Percentiles rank a stretch among this genome's conserved stretches.
phyloP scores from a whole-genome alignment of 1,140 invertebrate species.

The Zophobas atratus region DNA sequence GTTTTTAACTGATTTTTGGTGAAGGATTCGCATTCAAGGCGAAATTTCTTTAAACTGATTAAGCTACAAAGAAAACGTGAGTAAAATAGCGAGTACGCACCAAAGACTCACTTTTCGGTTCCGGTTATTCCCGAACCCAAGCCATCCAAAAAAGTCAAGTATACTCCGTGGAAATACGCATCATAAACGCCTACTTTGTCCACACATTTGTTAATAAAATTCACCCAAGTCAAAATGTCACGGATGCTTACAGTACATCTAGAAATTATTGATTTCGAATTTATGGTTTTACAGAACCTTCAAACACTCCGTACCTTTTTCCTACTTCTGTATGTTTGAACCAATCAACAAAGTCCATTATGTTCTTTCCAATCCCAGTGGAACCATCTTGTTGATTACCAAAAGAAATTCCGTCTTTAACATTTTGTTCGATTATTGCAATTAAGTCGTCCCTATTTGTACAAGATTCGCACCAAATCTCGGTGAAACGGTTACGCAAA shows the following conservation, averaged over 20 bases:
- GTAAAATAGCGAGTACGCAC: background rate
- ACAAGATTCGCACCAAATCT: constrained; percentile 96
- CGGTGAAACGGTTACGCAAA: constrained; percentile 97
- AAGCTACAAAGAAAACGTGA: constrained; percentile 58
- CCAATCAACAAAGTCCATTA: constrained; percentile 88
- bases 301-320: constrained; percentile 70
- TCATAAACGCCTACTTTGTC: constrained; percentile 70
- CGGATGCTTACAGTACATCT: constrained; percentile 91
- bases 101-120: constrained; percentile 70
- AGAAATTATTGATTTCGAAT: background rate
- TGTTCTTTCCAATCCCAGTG: constrained; percentile 74
- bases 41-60: constrained; percentile 70
- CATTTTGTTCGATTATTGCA: constrained; percentile 86
- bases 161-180: constrained; percentile 91
- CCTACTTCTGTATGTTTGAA: constrained; percentile 82
- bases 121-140: constrained; percentile 82
- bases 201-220: constrained; percentile 87
- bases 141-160: constrained; percentile 92
- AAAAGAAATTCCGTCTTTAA: constrained; percentile 71
- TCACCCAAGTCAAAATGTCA: constrained; percentile 94
- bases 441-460: constrained; percentile 80
- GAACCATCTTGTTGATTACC: constrained; percentile 72
- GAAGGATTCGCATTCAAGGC: constrained; percentile 70
- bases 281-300: no score
- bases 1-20: constrained; percentile 70